phyloP scores from a whole-genome alignment of 2,888 invertebrate species.

The Drosophila suboccidentalis region DNA sequence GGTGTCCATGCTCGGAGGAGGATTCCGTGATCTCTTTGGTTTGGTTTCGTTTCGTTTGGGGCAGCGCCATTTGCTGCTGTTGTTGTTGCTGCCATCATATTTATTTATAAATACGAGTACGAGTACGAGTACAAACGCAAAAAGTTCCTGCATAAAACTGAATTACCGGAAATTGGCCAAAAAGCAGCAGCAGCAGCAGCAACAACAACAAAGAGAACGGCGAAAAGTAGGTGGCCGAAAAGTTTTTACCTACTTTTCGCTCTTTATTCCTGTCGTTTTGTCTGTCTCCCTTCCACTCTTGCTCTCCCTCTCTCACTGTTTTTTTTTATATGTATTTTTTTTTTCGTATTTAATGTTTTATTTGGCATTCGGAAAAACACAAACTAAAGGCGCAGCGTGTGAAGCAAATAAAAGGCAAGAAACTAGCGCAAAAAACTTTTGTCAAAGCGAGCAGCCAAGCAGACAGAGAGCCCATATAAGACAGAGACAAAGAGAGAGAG shows the following conservation, averaged over 20 bases:
- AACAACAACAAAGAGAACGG: slow-evolving; percentile 44
- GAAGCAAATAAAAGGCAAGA: slow-evolving; percentile 63
- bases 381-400: slow-evolving; percentile 62
- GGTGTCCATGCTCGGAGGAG: slow-evolving; percentile 13
- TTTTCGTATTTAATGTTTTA: slow-evolving; percentile 39
- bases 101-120: slow-evolving; percentile 66
- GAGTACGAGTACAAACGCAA: slow-evolving; percentile 58
- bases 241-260: slow-evolving; percentile 75
- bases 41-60: slow-evolving; percentile 7
- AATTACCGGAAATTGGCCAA: slow-evolving; percentile 82
- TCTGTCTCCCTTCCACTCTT: not conserved
- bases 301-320: not conserved
- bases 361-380: slow-evolving; percentile 32
- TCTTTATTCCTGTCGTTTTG: slow-evolving; percentile 11
- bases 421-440: slow-evolving; percentile 72
- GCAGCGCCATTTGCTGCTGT: slow-evolving; percentile 43
- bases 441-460: slow-evolving; percentile 51
- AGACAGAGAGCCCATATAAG: slow-evolving; percentile 22
- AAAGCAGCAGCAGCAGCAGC: slow-evolving; percentile 57
- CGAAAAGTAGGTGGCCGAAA: slow-evolving; percentile 65
- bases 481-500: slow-evolving; percentile 3
- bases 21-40: slow-evolving; percentile 32
- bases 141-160: slow-evolving; percentile 82
- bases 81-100: slow-evolving; percentile 60
- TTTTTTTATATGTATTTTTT: slow-evolving; percentile 11